Evolutionary conservation across 2,113 vertebrate species (phyloP).

Genomic region (Hydrolagus affinis): DNA sequence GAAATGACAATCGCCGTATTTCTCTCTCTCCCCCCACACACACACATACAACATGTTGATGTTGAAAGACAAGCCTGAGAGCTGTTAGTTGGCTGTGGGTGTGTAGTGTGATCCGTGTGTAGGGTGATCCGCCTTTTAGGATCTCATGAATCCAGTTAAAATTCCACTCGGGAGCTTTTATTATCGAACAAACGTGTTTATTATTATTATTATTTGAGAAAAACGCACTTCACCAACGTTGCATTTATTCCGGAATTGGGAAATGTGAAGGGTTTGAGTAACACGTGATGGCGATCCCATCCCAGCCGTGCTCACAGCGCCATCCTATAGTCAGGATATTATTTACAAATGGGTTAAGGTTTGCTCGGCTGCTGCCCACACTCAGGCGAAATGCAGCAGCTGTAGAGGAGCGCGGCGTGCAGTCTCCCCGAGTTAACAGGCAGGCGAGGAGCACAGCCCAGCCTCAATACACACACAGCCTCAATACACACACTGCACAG

Average conservation of each 20-base stretch:
- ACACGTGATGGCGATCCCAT: neutral
- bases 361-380: conserved; percentile 8
- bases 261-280: neutral
- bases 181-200: neutral
- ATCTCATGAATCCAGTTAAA: neutral
- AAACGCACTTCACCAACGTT: neutral
- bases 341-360: conserved; percentile 28
- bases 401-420: neutral
- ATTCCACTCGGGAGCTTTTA: neutral
- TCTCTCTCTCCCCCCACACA: no score
- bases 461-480: no score
- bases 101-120: no score
- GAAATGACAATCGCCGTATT: no score
- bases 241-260: neutral
- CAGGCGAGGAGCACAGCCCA: no score
- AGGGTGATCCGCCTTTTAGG: no score
- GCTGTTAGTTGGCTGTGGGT: no score
- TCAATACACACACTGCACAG: neutral
- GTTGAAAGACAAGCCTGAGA: no score
- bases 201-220: no score
- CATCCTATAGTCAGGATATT: neutral
- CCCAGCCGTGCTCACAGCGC: conserved; percentile 4
- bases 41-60: no score
- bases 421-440: no score
- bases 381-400: conserved; percentile 19